Conservation (phyloP, 2,113 vertebrate genomes). For the Panurus biarmicus region DNA sequence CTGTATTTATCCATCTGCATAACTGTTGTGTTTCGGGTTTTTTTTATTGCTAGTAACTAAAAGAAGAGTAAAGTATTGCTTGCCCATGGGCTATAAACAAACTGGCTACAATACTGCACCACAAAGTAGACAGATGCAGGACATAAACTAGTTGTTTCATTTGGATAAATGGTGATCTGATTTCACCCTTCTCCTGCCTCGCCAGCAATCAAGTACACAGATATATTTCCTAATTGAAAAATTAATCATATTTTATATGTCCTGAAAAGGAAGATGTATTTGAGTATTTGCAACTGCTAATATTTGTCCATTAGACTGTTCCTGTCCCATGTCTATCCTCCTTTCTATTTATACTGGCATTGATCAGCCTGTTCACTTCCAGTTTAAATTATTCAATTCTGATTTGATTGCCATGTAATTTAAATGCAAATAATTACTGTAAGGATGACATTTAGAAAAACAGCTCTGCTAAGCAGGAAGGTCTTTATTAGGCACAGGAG, state of each 20-base stretch:
- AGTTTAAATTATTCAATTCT: constrained; percentile 80
- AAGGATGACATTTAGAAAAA: constrained; percentile 76
- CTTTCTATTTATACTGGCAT: constrained; percentile 79
- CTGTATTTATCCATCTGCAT: background rate
- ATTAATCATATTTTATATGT: background rate
- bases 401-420: constrained; percentile 82
- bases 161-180: background rate
- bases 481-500: constrained; percentile 63
- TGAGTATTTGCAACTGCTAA: constrained; percentile 9
- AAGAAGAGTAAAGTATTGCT: background rate
- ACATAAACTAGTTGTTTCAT: background rate
- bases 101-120: background rate
- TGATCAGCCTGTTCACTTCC: constrained; percentile 79
- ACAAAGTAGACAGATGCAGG: background rate
- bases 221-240: constrained; percentile 7
- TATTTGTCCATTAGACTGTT: constrained; percentile 46
- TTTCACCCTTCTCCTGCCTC: background rate
- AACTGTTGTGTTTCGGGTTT: background rate
- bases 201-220: background rate
- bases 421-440: constrained; percentile 81
- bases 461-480: constrained; percentile 52
- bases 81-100: background rate
- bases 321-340: constrained; percentile 40
- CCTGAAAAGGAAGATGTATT: constrained; percentile 8
- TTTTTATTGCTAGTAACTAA: background rate